Conservation (phyloP, 2,113 vertebrate genomes). For the Lepus europaeus region DNA sequence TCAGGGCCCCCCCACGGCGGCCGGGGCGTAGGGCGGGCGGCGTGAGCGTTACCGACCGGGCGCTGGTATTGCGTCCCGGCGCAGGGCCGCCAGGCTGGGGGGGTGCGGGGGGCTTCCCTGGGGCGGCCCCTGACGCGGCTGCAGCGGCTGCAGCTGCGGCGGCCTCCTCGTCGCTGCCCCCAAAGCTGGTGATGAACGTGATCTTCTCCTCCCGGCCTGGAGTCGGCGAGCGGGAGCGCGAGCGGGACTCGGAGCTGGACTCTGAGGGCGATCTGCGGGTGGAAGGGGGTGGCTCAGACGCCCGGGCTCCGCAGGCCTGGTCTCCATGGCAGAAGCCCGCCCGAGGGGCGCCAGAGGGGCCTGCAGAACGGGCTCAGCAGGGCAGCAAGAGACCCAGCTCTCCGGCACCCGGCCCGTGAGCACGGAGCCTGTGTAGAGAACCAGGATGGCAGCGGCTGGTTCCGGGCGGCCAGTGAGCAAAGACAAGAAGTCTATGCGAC, state of each 20-base stretch:
- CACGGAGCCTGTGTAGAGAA: accelerated
- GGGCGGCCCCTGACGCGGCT: slow-evolving; percentile 81
- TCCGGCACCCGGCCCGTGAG: accelerated
- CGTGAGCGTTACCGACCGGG: slow-evolving; percentile 98
- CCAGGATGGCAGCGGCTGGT: neutral
- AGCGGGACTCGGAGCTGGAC: slow-evolving; percentile 94
- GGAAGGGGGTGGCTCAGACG: neutral
- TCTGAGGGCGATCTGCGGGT: slow-evolving; percentile 75
- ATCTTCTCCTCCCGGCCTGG: slow-evolving; percentile 94
- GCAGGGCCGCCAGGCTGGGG: slow-evolving; percentile 84
- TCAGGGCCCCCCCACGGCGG: slow-evolving; percentile 19
- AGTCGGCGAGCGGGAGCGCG: slow-evolving; percentile 90
- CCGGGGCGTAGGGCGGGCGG: slow-evolving; percentile 58
- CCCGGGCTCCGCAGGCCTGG: accelerated
- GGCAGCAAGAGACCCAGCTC: neutral
- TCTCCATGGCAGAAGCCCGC: neutral
- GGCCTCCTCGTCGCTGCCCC: slow-evolving; percentile 95
- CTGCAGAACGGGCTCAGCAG: accelerated
- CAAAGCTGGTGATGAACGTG: slow-evolving; percentile 98
- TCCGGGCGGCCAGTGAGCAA: too few relatives aligned
- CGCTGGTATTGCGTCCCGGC: slow-evolving; percentile 94
- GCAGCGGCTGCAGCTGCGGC: slow-evolving; percentile 72
- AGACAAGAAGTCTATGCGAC: neutral
- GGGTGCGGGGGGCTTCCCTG: slow-evolving; percentile 82
- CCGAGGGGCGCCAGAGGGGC: too few relatives aligned